These are phyloP conservation scores for Propithecus deckenii DNA, from an alignment of 2,797 vertebrate species.

Conservation along the genomic window DNA sequence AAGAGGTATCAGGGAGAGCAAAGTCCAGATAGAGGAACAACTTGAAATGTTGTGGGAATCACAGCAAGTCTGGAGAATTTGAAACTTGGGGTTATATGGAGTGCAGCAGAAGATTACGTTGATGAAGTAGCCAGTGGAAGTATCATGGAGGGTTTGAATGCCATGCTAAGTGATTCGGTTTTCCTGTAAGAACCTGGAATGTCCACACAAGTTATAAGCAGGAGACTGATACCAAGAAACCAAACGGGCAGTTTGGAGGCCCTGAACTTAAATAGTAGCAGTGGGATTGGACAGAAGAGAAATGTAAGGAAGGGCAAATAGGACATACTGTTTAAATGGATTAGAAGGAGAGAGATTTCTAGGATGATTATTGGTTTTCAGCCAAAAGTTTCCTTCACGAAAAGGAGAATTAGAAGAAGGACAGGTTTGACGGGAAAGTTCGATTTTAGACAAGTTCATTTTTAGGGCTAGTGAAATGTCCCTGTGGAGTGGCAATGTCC, in stretches of 20 bases:
- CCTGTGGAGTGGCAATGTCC: background rate
- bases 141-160: background rate
- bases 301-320: background rate
- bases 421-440: background rate
- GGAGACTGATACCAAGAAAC: background rate
- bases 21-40: slow-evolving; percentile 43
- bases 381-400: background rate
- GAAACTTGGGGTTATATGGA: slow-evolving; percentile 1
- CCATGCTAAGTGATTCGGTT: background rate
- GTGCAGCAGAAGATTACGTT: background rate
- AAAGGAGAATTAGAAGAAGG: background rate
- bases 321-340: background rate
- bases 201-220: background rate
- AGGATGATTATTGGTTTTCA: background rate
- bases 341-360: background rate
- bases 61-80: slow-evolving; percentile 9
- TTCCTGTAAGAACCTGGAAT: background rate
- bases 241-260: background rate
- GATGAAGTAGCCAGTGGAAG: background rate
- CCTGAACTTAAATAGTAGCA: background rate
- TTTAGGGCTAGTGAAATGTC: background rate
- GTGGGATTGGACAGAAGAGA: background rate
- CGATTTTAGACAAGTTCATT: background rate
- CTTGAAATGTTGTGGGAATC: background rate
- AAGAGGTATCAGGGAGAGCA: background rate